Evolutionary conservation across 2,888 invertebrate genomes (phyloP), one percentile per base, ranked within the genome.

Genomic region (Pterostichus niger): DNA sequence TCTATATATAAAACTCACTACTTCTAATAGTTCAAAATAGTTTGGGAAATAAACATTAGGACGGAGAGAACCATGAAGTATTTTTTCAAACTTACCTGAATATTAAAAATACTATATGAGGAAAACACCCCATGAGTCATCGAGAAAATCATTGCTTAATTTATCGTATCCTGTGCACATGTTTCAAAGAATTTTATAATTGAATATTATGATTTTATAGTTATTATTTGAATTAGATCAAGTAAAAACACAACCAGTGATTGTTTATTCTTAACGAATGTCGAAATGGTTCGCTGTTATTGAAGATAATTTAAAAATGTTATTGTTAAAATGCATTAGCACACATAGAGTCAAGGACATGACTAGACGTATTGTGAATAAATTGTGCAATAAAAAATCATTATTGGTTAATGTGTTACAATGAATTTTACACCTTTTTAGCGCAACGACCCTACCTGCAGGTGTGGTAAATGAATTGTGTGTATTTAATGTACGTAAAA

Each of bases 311-410:
- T 44, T 71, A 3, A 52, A 71, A 59, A 71, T 46, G 24, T 71
- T 71, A 71, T 71, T 71, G 71, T 71, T 71, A 46, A 75, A 75
- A 75, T 75, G 75, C 75, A 75, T 75, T 52, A 52, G 49, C 35
- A 52, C 52, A 75, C n/a, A 49, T 5, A 11, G 31, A 49, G 44
- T 31, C 52, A 52, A 75, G 52, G 75, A 24, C 49, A 49, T 33
- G 75, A 33, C 52, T 52, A 52, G 13, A 40, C 40, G n/a, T 44
- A 49, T 46, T 49, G 44, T 71, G 44, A 10, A 46, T 46, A 17
- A 40, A 71, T 71, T 71, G 71, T 40, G 44, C 71, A 71, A 71
- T 71, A 24, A 71, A 75, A 75, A 52, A 75, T 75, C 68, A 49
- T 33, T 64, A 49, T 75, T 75, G 68, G 68, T 44, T 24, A 71